Percentiles rank a stretch among this genome's conserved stretches.
phyloP scores from a whole-genome alignment of 2,888 invertebrate species.

The Platycheirus albimanus region DNA sequence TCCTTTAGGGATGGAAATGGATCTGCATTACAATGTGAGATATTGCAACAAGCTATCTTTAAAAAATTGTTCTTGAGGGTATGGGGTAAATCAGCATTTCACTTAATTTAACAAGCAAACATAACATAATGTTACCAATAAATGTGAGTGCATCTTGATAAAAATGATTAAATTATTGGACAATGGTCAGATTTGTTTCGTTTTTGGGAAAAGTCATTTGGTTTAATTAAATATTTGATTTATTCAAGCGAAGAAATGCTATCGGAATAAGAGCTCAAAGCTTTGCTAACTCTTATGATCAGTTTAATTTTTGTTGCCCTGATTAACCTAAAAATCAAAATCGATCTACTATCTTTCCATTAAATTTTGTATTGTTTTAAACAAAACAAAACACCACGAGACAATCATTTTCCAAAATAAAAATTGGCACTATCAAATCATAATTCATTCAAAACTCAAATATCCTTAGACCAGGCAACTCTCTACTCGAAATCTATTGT shows the following conservation, averaged over 20 bases:
- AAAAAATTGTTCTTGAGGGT: not conserved
- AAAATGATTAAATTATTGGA: conserved; percentile 1
- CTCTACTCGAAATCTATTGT: not conserved
- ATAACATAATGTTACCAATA: conserved; percentile 44
- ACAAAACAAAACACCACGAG: no score
- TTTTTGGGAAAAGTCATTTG: no score
- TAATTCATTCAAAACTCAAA: not conserved
- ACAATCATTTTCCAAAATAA: no score
- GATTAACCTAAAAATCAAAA: no score
- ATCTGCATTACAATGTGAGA: conserved; percentile 49
- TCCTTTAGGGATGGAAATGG: conserved; percentile 19
- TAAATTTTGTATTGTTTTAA: no score
- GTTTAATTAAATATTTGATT: no score
- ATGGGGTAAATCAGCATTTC: conserved; percentile 2
- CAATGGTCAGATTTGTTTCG: not conserved
- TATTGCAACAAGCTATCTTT: conserved; percentile 21
- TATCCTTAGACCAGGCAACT: not conserved
- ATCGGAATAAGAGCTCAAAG: no score
- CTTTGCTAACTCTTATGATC: no score
- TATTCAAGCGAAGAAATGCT: no score
- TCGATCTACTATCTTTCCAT: no score
- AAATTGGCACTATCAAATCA: conserved; percentile 10
- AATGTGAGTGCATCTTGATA: conserved; percentile 54
- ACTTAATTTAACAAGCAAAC: conserved; percentile 32
- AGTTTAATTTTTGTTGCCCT: no score